Percentiles rank a stretch among this genome's conserved stretches.
These are phyloP conservation scores for Dolichomitus sp. DNA, from an alignment of 2,888 invertebrate species.

Conservation along the genomic window DNA sequence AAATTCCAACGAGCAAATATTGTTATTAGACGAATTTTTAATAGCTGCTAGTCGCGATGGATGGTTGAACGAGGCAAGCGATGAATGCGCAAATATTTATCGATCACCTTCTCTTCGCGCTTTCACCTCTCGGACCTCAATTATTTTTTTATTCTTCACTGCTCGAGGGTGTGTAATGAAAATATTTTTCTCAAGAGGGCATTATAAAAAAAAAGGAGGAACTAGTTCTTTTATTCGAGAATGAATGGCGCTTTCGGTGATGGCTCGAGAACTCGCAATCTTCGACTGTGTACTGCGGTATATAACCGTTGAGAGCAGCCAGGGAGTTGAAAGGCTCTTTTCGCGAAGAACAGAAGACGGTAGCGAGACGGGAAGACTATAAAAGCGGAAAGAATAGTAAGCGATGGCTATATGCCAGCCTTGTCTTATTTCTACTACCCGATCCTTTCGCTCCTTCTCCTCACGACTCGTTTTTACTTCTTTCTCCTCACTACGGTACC, in stretches of 20 bases:
- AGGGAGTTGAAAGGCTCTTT: slow-evolving; percentile 46
- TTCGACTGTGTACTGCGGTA: slow-evolving; percentile 15
- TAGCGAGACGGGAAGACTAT: slow-evolving; percentile 39
- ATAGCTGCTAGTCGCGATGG: slow-evolving; percentile 3
- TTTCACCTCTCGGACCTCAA: slow-evolving; percentile 7
- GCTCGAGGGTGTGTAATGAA: slow-evolving; percentile 2
- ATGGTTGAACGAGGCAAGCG: neutral
- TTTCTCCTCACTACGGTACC: neutral
- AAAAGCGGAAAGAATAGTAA: slow-evolving; percentile 57
- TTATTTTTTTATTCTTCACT: slow-evolving; percentile 32
- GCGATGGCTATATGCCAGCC: slow-evolving; percentile 16
- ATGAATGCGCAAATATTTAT: slow-evolving; percentile 52
- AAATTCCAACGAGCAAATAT: slow-evolving; percentile 31
- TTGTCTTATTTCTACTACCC: slow-evolving; percentile 42
- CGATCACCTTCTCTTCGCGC: slow-evolving; percentile 13
- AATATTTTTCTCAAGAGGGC: slow-evolving; percentile 27
- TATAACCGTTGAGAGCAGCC: neutral
- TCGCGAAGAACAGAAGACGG: slow-evolving; percentile 36
- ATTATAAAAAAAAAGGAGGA: slow-evolving; percentile 22
- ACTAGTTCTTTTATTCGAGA: slow-evolving; percentile 23
- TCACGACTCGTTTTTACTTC: slow-evolving; percentile 5
- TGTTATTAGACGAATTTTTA: slow-evolving; percentile 44
- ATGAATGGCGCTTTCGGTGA: slow-evolving; percentile 18
- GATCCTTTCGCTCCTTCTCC: slow-evolving; percentile 16
- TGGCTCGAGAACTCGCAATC: slow-evolving; percentile 28